Evolutionary conservation across 2,113 vertebrate species (phyloP).

Genomic region (Agelaius phoeniceus): DNA sequence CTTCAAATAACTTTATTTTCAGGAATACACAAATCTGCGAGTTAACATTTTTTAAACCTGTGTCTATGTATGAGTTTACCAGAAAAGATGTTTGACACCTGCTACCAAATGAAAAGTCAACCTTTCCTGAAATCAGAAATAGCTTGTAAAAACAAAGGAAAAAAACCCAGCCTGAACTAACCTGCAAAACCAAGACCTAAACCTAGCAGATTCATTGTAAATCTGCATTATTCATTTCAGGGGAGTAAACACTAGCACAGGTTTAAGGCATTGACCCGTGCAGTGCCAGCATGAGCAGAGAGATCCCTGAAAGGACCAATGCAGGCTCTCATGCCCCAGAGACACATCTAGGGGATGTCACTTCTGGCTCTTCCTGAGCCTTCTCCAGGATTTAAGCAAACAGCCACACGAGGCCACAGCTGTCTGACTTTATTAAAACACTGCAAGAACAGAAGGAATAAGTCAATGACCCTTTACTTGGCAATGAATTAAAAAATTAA

Average conservation of each 20-base stretch:
- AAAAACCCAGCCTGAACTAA: neutral
- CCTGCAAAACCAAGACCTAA: neutral
- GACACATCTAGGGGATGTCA: neutral
- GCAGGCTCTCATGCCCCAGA: neutral
- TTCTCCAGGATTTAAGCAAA: fast-evolving
- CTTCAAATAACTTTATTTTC: neutral
- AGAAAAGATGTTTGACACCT: neutral
- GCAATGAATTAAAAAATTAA: neutral
- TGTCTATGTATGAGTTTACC: neutral
- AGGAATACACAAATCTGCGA: neutral
- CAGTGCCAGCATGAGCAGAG: neutral
- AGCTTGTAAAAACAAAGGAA: neutral
- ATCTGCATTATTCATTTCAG: neutral
- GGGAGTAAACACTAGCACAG: neutral
- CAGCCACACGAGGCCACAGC: neutral
- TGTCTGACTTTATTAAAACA: neutral
- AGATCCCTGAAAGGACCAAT: fast-evolving
- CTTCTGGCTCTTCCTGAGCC: neutral
- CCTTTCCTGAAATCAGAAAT: neutral
- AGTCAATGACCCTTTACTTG: neutral
- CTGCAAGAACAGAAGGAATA: neutral
- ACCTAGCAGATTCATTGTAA: neutral
- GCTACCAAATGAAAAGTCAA: neutral
- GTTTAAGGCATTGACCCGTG: fast-evolving
- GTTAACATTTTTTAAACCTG: neutral